Evolutionary conservation across 2,797 vertebrate species (phyloP), one percentile per base, ranked within the genome.

Genomic region (Remorina albescens): DNA sequence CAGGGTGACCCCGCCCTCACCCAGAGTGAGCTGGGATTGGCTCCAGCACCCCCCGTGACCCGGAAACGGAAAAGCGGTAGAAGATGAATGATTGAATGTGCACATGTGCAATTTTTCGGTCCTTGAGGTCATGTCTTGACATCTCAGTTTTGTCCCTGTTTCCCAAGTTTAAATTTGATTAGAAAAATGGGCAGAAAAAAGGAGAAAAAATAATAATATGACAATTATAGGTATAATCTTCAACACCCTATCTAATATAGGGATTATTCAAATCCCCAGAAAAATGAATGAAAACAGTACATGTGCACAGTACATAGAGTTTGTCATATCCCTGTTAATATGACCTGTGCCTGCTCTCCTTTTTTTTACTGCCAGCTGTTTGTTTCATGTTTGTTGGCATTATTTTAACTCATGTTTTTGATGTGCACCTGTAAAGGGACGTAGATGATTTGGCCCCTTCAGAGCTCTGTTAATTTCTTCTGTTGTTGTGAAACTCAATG

Each of bases 401-500:
- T 19, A 37, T 54, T 42, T 71, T 4, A 23, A 18, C 18, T 42
- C 16, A 18, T 19, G 44, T 53, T 49, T 65, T 42, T 18, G 41
- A 8, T 12, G 21, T 49, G 6, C 42, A 7, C n/a, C n/a, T 62
- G 34, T n/a, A 32, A n/a, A 23, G 49, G 15, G 30, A 18, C 56
- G 21, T 15, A n/a, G 28, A 46, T 50, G 10, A 30, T 19, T 55
- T 51, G 13, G 32, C 9, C 25, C 49, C 9, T 23, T 41, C 55
- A 34, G 15, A 63, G 36, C 46, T 36, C 42, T 25, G n/a, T 25
- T 37, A 70, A 66, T 70, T 71, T 65, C 4, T 42, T 13, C n/a
- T 32, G 30, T 28, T 21, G 23, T 15, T 41, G 58, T 26, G 25
- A 63, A 58, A 72, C 28, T 1, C 8, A 44, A 26, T 1, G n/a